A percentile compares a stretch with the other conserved stretches of the same genome.
These are phyloP conservation scores for Lepus americanus DNA, from an alignment of 2,113 vertebrate genomes.

Conservation along the genomic window DNA sequence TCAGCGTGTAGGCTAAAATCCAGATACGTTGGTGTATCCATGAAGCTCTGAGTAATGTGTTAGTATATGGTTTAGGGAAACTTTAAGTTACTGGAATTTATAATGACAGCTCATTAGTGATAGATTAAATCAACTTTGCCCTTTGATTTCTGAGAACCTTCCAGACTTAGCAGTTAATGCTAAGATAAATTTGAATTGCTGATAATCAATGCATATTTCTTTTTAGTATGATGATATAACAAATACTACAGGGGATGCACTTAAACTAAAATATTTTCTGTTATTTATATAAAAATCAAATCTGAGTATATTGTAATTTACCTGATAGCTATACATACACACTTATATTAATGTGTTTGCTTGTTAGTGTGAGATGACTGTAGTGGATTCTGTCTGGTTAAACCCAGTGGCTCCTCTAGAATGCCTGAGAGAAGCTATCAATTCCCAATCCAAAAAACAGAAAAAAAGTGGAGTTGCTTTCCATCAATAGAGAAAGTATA, in stretches of 20 bases:
- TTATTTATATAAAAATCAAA: neutral
- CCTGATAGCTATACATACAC: neutral
- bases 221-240: neutral
- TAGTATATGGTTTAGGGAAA: neutral
- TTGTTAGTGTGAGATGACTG: neutral
- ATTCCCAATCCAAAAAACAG: neutral
- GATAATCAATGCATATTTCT: neutral
- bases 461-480: neutral
- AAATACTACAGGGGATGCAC: neutral
- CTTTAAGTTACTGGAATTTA: neutral
- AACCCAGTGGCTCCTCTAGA: neutral
- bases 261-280: neutral
- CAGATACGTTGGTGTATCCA: neutral
- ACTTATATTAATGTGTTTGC: neutral
- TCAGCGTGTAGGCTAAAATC: neutral
- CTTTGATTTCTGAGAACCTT: slow-evolving; percentile 5
- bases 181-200: slow-evolving; percentile 37
- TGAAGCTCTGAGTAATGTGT: neutral
- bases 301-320: neutral
- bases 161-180: neutral
- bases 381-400: neutral
- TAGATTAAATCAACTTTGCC: neutral
- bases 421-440: neutral
- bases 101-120: neutral
- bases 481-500: neutral